A percentile compares a stretch with the other conserved stretches of the same genome.
Conservation (phyloP, 2,113 vertebrate species). For the Abramis brama region DNA sequence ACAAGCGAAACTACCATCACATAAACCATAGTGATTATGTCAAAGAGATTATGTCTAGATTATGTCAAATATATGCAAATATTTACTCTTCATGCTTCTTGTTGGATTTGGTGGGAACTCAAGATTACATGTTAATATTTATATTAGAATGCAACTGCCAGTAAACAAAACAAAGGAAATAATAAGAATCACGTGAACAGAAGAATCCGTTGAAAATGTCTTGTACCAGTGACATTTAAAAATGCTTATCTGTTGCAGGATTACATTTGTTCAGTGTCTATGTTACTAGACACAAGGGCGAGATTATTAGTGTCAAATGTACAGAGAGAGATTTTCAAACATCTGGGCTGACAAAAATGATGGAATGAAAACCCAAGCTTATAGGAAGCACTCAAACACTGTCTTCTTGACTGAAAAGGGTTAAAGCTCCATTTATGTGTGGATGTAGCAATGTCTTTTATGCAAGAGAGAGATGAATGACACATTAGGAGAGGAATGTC, state of each 20-base stretch:
- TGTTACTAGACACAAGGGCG: not conserved
- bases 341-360: not conserved
- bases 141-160: not conserved
- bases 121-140: not conserved
- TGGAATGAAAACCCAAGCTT: not conserved
- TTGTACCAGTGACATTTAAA: not conserved
- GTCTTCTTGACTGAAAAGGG: not conserved
- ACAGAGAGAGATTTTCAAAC: not conserved
- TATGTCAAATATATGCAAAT: not conserved
- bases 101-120: not conserved
- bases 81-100: not conserved
- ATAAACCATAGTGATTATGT: not conserved
- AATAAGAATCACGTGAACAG: not conserved
- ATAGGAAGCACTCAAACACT: not conserved
- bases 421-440: not conserved
- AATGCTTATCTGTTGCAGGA: conserved; percentile 3
- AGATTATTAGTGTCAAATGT: not conserved
- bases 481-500: conserved; percentile 6
- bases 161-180: not conserved
- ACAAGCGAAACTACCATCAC: not conserved
- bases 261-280: not conserved
- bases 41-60: not conserved
- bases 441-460: conserved; percentile 1
- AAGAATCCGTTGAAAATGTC: not conserved
- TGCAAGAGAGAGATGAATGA: conserved; percentile 15